Base-by-base conservation (phyloP, 2,113 vertebrate species). In the Climacteris rufus region DNA sequence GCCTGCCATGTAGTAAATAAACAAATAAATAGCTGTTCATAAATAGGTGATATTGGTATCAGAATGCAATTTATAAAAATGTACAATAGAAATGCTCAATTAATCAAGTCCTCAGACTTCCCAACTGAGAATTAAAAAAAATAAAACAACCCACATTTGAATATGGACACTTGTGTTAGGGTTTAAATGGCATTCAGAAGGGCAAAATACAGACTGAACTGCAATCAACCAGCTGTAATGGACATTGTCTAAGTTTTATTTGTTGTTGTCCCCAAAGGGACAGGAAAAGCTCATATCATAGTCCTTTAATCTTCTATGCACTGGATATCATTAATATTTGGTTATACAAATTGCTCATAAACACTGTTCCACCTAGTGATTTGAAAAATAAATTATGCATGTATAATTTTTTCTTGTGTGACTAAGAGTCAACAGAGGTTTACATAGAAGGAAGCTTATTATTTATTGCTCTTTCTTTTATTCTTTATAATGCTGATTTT, bases 61-160 rank as follows among this genome's bases (percentile, higher is more conserved):
- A 92, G 78, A 94, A 93, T 45, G 13, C 66, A 75, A 88, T 89
- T 95, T 96, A 91, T 95, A 94, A 95, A 97, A 96, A 74, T 86
- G 71, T 83, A 90, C 74, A 96, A 80, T 59, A 70, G 14, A 79
- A 97, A 95, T 87, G 13, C 83, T 96, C 95, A 85, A 89, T 96
- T 93, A 97, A 93, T 95, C 91, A 95, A 81, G 57, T 78, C 74
- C 65, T 92, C 57, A 49, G 74, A 82, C 66, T 93, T 27, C 16
- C 66, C 77, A 90, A 60, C 68, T 89, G 71, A 70, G 70, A 71
- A 82, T 89, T 96, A 71, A 44, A 53, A 74, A 72, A 83, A 47
- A 18, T 9, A 33, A 35, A 33, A 84, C 49, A 90, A 64, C 72
- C 72, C 80, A 47, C n/a, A 65, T 94, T 95, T 84, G 54, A 89